Conservation (phyloP, 2,113 vertebrate species). For the Macrotis lagotis region DNA sequence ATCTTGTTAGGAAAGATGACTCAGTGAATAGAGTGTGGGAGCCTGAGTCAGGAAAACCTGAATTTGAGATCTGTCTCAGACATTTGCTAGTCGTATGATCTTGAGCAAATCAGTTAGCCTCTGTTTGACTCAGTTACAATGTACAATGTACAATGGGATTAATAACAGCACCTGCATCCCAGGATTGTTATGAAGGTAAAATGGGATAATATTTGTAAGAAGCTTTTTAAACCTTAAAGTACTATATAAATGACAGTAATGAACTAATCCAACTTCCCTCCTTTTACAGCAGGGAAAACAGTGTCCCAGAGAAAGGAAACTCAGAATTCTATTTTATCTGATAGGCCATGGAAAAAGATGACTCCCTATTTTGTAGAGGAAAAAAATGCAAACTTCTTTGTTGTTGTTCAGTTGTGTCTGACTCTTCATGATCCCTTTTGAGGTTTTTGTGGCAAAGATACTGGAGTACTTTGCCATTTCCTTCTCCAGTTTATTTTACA, state of each 20-base stretch:
- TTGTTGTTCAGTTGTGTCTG: not conserved
- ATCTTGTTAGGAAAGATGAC: not conserved
- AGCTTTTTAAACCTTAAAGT: not conserved
- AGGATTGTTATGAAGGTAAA: not conserved
- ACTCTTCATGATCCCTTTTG: not conserved
- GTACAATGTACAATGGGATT: not conserved
- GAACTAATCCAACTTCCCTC: not conserved
- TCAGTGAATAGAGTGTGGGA: not conserved
- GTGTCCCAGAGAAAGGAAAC: not conserved
- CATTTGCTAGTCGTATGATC: not conserved
- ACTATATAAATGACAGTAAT: not conserved
- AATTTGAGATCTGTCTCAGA: not conserved
- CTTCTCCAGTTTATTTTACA: not conserved
- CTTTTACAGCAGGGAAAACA: not conserved
- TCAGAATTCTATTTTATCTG: not conserved
- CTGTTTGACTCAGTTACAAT: not conserved
- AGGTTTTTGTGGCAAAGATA: not conserved
- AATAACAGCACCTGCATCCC: not conserved
- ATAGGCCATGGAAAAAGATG: not conserved
- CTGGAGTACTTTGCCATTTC: not conserved
- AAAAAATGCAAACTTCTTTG: not conserved
- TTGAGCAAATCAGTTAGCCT: not conserved
- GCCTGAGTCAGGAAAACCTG: not conserved
- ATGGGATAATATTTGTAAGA: not conserved
- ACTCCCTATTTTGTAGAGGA: too few species aligned